Evolutionary conservation across 2,888 invertebrate genomes (phyloP).

Genomic region (Serripes groenlandicus): DNA sequence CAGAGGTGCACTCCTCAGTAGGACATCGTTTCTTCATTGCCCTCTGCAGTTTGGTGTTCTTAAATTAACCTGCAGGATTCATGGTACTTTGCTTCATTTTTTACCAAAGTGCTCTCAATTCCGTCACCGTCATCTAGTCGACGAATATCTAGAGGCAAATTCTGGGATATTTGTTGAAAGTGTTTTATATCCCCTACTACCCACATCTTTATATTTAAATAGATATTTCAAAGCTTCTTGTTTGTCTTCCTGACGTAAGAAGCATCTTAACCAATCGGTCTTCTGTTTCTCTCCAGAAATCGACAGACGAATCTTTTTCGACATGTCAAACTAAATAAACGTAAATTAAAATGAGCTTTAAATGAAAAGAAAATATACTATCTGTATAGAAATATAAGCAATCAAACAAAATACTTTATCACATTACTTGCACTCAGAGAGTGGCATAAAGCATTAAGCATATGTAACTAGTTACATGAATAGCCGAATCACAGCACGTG

Average conservation of each 20-base stretch:
- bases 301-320: no score
- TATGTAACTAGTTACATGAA: no score
- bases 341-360: no score
- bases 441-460: no score
- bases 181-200: slow-evolving; percentile 29
- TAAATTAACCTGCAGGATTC: slow-evolving; percentile 45
- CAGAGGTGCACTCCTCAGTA: neutral
- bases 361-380: no score
- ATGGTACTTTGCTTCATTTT: slow-evolving; percentile 62
- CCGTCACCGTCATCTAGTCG: slow-evolving; percentile 64
- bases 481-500: no score
- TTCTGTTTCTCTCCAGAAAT: no score
- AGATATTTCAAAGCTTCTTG: slow-evolving; percentile 23
- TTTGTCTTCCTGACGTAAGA: slow-evolving; percentile 15
- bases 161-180: slow-evolving; percentile 48
- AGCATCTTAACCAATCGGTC: slow-evolving; percentile 27
- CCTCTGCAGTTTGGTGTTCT: slow-evolving; percentile 58
- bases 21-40: slow-evolving; percentile 33
- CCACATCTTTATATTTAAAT: neutral
- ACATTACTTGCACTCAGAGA: no score
- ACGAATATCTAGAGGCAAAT: slow-evolving; percentile 41
- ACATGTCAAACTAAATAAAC: no score
- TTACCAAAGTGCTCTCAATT: slow-evolving; percentile 59
- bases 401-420: no score
- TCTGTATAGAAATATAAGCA: no score